phyloP scores from a whole-genome alignment of 2,797 vertebrate genomes.

The Notolabrus celidotus region DNA sequence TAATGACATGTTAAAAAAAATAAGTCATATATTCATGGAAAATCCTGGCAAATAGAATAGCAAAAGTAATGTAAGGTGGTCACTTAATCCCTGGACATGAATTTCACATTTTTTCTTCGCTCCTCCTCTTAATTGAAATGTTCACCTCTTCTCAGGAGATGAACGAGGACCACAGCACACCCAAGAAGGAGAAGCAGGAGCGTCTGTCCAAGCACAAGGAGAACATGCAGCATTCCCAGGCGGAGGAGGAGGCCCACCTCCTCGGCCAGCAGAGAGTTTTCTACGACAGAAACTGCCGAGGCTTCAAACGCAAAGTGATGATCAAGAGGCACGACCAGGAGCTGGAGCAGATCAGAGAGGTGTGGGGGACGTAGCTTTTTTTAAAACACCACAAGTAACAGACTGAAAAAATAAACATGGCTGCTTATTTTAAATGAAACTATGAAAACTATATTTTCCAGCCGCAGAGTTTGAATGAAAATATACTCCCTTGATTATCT shows the following conservation, averaged over 20 bases:
- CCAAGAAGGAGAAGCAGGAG: slow-evolving; percentile 99
- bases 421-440: background rate
- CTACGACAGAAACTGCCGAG: slow-evolving; percentile 96
- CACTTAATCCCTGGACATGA: no score
- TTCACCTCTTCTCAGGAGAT: slow-evolving; percentile 93
- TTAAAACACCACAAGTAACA: background rate
- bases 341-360: slow-evolving; percentile 98
- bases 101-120: no score
- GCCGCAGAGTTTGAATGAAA: background rate
- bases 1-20: no score
- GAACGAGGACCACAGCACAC: slow-evolving; percentile 99
- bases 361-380: slow-evolving; percentile 61
- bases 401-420: background rate
- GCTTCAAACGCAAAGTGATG: slow-evolving; percentile 96
- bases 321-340: slow-evolving; percentile 95
- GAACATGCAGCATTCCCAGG: slow-evolving; percentile 99
- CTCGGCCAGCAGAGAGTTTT: slow-evolving; percentile 96
- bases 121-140: background rate
- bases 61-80: no score
- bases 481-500: background rate
- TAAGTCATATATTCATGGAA: no score
- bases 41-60: no score
- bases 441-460: background rate
- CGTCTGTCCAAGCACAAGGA: slow-evolving; percentile 99
- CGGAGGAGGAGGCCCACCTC: slow-evolving; percentile 97